Evolutionary conservation across 2,113 vertebrate genomes (phyloP).

Genomic region (Percopsis transmontana): DNA sequence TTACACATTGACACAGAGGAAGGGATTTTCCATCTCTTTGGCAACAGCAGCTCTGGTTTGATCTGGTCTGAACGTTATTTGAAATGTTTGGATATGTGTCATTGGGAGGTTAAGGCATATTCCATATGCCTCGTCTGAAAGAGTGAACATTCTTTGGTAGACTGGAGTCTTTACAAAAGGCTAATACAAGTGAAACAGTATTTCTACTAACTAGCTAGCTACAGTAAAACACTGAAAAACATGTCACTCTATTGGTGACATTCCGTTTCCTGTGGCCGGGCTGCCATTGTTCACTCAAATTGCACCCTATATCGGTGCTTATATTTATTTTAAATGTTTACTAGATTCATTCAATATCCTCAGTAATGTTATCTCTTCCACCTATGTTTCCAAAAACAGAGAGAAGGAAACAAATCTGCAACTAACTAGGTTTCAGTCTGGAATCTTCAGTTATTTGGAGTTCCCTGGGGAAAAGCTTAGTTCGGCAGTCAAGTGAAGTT

Average conservation of each 20-base stretch:
- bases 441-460: background rate
- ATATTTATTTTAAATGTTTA: no score
- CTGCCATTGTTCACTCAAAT: no score
- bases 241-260: no score
- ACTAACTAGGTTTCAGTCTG: background rate
- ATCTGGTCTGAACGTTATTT: constrained; percentile 10
- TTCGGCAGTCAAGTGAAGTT: background rate
- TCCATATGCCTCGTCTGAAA: background rate
- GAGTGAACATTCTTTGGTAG: background rate
- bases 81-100: background rate
- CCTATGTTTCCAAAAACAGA: background rate
- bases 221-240: no score
- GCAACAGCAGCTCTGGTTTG: constrained; percentile 8
- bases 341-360: background rate
- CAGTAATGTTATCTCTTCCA: background rate
- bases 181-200: background rate
- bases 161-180: background rate
- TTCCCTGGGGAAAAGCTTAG: background rate
- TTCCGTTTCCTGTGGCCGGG: no score
- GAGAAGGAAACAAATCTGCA: background rate
- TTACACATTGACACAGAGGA: constrained; percentile 9
- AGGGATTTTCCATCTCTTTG: constrained; percentile 28
- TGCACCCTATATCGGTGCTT: no score
- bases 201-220: background rate
- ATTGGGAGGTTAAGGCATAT: background rate